Base-by-base conservation (phyloP, 1,140 invertebrate genomes). In the Drosophila cardini region DNA sequence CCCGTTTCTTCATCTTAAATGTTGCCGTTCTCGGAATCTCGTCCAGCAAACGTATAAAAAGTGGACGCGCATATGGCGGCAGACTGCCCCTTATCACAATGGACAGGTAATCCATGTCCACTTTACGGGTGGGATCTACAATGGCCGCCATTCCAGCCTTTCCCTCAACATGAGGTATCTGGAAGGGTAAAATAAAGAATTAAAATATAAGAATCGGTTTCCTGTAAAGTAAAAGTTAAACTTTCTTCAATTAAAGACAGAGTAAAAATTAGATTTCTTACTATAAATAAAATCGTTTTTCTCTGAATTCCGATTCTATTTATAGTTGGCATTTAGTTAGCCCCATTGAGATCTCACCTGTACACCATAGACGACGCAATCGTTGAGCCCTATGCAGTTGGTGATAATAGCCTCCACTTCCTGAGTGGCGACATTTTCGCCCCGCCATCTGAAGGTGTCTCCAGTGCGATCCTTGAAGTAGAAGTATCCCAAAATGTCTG, bases 341-440 rank as follows among this genome's bases (percentile, higher is more conserved):
- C 38, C 11, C 3, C n/a, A 3, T 52, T 32, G 2, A 18, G 4
- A 13, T 8, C 91, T 93, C 93, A 99, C 96, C 93, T 96, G 94
- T 0, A 99, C 98, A 26, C 98, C 98, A 92, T 98, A 99, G 0
- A 96, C 96, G 3, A 95, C 94, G 38, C 94, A 94, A 90, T 97
- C 96, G 73, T 94, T 95, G 4, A 96, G 84, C 36, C 95, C 94
- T 43, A 97, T 93, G 30, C 97, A 93, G 73, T 96, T 96, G 76
- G 96, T 97, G 42, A 99, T 95, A 1, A 98, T 95, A 26, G 95
- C 96, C 93, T 99, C 98, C 0, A 99, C 97, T 93, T 99, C 98
- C n/a, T 96, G 95, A 5, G 98, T 99, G 0, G 98, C 97, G 0
- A 99, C 98, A 92, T 99, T 99, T 93, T 99, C 99, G 30, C 98